Conservation (phyloP, 2,888 invertebrate genomes). For the Drosophila testacea region DNA sequence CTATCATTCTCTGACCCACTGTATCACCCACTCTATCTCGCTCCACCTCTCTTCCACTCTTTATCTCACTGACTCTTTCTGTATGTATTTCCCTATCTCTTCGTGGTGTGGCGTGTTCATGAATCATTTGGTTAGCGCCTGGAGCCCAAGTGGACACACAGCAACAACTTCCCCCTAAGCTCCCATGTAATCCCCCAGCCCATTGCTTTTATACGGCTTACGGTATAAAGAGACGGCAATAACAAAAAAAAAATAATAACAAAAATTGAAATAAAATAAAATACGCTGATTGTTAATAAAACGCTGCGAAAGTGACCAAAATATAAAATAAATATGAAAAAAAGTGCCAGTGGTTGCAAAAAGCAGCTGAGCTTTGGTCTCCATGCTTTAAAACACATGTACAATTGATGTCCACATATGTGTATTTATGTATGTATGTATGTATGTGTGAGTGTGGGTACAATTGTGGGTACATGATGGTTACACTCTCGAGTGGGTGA, state of each 20-base stretch:
- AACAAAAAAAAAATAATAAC: neutral
- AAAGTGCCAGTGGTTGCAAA: conserved; percentile 47
- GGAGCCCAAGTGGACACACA: conserved; percentile 38
- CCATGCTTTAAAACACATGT: conserved; percentile 50
- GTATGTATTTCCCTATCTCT: neutral
- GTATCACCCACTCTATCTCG: neutral
- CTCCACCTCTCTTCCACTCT: neutral
- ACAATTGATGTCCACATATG: conserved; percentile 43
- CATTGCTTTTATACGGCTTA: neutral
- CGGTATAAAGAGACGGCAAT: neutral
- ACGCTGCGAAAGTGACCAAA: conserved; percentile 40
- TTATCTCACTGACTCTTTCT: too few relatives aligned
- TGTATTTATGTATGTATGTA: conserved; percentile 10
- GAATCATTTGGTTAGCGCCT: conserved; percentile 51
- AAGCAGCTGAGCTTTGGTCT: conserved; percentile 52
- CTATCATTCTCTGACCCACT: neutral
- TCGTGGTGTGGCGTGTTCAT: conserved; percentile 7
- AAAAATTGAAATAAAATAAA: conserved; percentile 26
- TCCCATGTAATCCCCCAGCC: conserved; percentile 17
- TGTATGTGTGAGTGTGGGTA: conserved; percentile 12
- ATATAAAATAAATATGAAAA: conserved; percentile 2
- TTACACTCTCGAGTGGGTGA: conserved; percentile 41
- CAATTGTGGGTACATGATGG: conserved; percentile 10
- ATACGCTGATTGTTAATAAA: conserved; percentile 54
- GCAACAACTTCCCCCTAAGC: conserved; percentile 19